Evolutionary conservation across 2,113 vertebrate genomes (phyloP).

Genomic region (Bos taurus): ARS-UCD2.0 NC_037357.1:113073001-113073500

Average conservation of each 20-base stretch:
- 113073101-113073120: neutral
- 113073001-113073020: neutral
- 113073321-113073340: neutral
- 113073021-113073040: neutral
- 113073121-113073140: neutral
- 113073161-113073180: neutral
- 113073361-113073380: neutral
- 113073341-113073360: neutral
- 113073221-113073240: neutral
- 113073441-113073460: neutral
- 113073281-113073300: neutral
- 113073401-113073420: neutral
- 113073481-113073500: neutral
- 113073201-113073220: neutral
- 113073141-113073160: neutral
- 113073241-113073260: neutral
- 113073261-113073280: conserved; percentile 9
- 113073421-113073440: neutral
- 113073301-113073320: neutral
- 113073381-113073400: neutral
- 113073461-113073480: neutral
- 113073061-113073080: neutral
- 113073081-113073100: neutral
- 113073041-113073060: neutral
- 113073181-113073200: neutral